Evolutionary conservation across 2,888 invertebrate genomes (phyloP), one percentile per base, ranked within the genome.

Genomic region (Chymomyza procnemis): DNA sequence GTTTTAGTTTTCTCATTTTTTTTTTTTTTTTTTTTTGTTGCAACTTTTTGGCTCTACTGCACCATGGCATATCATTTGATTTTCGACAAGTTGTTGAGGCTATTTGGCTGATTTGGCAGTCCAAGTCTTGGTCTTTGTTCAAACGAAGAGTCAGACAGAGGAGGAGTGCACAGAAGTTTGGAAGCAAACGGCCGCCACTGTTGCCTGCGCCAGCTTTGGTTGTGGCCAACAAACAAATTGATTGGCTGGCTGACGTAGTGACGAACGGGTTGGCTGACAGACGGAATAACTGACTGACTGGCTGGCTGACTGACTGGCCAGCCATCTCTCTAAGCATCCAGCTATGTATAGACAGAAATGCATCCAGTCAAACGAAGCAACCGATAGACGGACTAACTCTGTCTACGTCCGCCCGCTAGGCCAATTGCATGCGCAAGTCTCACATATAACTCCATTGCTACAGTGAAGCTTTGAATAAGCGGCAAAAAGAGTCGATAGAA

Each of bases 1-100:
- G n/a, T n/a, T n/a, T n/a, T n/a, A n/a, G n/a, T n/a, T n/a, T n/a
- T n/a, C n/a, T n/a, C n/a, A 4, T 22, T 22, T 2, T 22, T 22
- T 3, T 22, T 22, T 22, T 22, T 4, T 22, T 26, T 26, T 6
- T 4, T 8, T 26, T 26, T 26, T 4, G 55, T 9, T 34, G 65
- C 54, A 60, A 64, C 30, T 30, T 65, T 30, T 65, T 30, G 16
- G 57, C 56, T n/a, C 14, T 64, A 55, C 61, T 50, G 66, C 54
- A 66, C 84, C 82, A 85, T 87, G 81, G 81, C 87, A 87, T 85
- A 81, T 81, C 87, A 86, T 81, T 81, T 86, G 87, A 81, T 81
- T 81, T 81, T 81, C 85, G 80, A 81, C 80, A 81, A 81, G 86
- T 81, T 81, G 80, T 86, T 81, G 80, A 79, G 80, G 87, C 77